Base-by-base conservation (phyloP, 2,113 vertebrate species). In the Azemiops feae region DNA sequence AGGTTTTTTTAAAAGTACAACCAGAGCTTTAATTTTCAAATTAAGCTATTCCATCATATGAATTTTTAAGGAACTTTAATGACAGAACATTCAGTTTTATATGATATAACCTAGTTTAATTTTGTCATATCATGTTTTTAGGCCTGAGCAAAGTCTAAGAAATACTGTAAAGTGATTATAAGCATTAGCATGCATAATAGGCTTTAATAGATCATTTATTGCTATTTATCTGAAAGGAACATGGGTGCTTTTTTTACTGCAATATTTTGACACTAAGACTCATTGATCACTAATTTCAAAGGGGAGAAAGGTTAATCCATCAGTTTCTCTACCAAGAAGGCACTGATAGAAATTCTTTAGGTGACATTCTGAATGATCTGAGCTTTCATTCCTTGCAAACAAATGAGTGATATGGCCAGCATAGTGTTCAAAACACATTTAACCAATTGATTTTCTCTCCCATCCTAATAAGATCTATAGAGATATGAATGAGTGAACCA, bases 401-500 rank as follows among this genome's bases (percentile, higher is more conserved):
- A 98, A 98, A 99, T 99, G 99, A 99, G 98, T 99, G 99, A 99
- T 99, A 99, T 99, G 99, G 99, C 99, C 99, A 98, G 98, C 94
- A 96, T 96, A 97, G 98, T 98, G 98, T 98, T 98, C 98, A 98
- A 97, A 98, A 98, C 98, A 98, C 97, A 98, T 99, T 98, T 98
- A 98, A 98, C 96, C 97, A 98, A 99, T 99, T 99, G 99, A 99
- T 99, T 99, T 99, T 98, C 98, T 98, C 98, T 99, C 98, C 92
- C 96, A 97, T 98, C 97, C 97, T 99, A 99, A 99, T 99, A 99
- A 98, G 98, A 98, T 98, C 98, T 98, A 97, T 98, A 99, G 98
- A 99, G 98, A 96, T 99, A 99, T 99, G 98, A 98, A 98, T 97
- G 96, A 93, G 92, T 0, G 91, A 97, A 96, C 96, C 94, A 74